These are phyloP conservation scores for Drosophila siamana DNA, from an alignment of 2,888 invertebrate species.

Conservation along the genomic window DNA sequence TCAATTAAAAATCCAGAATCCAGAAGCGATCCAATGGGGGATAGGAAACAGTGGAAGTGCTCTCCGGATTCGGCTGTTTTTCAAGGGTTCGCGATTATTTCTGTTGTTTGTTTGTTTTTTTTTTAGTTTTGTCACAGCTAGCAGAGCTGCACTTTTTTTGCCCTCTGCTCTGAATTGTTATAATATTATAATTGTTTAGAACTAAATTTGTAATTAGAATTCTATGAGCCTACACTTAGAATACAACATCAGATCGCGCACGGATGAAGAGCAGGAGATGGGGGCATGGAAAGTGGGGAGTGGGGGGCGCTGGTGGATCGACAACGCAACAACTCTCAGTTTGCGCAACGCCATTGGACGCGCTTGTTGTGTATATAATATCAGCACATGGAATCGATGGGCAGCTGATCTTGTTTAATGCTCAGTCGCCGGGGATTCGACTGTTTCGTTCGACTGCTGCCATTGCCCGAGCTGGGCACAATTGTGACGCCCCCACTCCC, in stretches of 20 bases:
- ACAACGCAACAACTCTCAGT: neutral
- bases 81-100: constrained; percentile 11
- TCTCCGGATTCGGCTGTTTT: constrained; percentile 1
- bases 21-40: constrained; percentile 25
- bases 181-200: constrained; percentile 4
- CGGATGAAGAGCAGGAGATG: neutral
- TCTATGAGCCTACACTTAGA: constrained; percentile 53
- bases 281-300: no score
- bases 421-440: constrained; percentile 83
- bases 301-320: neutral
- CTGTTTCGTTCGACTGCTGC: constrained; percentile 59
- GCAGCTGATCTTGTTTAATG: constrained; percentile 85
- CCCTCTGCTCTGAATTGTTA: constrained; percentile 33
- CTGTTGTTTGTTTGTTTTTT: neutral
- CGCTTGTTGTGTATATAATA: constrained; percentile 65
- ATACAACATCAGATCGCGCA: constrained; percentile 50
- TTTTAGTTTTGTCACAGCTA: constrained; percentile 48
- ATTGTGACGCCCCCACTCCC: constrained; percentile 32
- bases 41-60: constrained; percentile 26
- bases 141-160: constrained; percentile 47
- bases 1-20: constrained; percentile 36
- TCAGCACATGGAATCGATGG: constrained; percentile 85
- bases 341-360: neutral
- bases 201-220: constrained; percentile 44
- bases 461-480: constrained; percentile 35